Percentiles rank a stretch among this genome's conserved stretches.
Evolutionary conservation across 2,113 vertebrate species (phyloP).

Genomic region (Siphamia tubifer): DNA sequence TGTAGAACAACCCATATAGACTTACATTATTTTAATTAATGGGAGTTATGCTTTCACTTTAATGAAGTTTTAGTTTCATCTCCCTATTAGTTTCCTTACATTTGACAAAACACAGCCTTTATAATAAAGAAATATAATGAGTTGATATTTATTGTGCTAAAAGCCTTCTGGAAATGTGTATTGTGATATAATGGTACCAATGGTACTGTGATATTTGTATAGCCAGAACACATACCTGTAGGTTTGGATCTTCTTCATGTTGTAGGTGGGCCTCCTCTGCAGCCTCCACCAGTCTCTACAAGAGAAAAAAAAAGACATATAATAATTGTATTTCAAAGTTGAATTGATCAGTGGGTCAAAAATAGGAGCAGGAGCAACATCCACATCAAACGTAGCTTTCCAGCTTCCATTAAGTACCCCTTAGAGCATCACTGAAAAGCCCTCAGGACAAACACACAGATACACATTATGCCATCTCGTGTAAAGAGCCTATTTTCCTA

Average conservation of each 20-base stretch:
- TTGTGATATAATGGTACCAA: too few species aligned
- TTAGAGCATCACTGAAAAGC: background rate
- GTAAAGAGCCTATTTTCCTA: constrained; percentile 61
- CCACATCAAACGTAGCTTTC: constrained; percentile 7
- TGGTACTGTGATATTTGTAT: background rate
- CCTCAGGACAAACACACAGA: constrained; percentile 5
- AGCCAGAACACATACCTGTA: constrained; percentile 83
- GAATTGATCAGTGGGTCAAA: constrained; percentile 9
- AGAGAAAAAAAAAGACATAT: background rate
- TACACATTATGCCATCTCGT: constrained; percentile 44
- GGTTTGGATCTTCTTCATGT: constrained; percentile 92
- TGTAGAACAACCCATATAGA: too few species aligned
- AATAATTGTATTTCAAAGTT: background rate
- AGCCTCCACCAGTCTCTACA: constrained; percentile 93
- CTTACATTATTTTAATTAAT: too few species aligned
- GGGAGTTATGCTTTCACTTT: too few species aligned
- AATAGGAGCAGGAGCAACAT: background rate
- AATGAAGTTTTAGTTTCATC: too few species aligned
- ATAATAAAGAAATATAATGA: too few species aligned
- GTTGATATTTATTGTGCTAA: too few species aligned
- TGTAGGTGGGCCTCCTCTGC: constrained; percentile 97
- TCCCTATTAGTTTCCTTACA: too few species aligned
- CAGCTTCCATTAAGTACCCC: background rate
- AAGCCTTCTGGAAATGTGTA: background rate
- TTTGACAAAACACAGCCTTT: too few species aligned